Evolutionary conservation across 2,113 vertebrate species (phyloP).

Genomic region (Theristicus caerulescens): DNA sequence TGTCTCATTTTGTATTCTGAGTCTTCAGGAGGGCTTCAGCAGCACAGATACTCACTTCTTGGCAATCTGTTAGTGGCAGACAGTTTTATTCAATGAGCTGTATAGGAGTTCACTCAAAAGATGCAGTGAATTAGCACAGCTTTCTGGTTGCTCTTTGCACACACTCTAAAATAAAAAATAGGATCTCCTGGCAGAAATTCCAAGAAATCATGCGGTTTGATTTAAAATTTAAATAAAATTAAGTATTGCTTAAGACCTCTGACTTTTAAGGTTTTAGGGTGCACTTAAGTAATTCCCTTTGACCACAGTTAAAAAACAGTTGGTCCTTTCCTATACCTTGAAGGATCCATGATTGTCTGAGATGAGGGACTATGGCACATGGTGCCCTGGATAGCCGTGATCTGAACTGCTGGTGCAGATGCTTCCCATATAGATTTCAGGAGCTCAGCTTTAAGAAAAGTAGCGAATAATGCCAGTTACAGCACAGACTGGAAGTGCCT

Average conservation of each 20-base stretch:
- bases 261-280: neutral
- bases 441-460: neutral
- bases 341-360: rapidly evolving
- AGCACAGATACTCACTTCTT: neutral
- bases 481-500: neutral
- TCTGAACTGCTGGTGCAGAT: neutral
- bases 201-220: neutral
- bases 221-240: neutral
- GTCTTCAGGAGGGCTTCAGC: neutral
- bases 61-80: neutral
- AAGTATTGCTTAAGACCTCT: neutral
- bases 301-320: neutral
- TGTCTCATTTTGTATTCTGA: neutral
- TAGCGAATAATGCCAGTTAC: neutral
- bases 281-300: neutral
- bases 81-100: neutral
- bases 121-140: neutral
- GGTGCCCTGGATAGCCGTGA: neutral
- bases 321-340: neutral
- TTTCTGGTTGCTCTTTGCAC: neutral
- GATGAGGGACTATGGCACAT: neutral
- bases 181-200: neutral
- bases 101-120: neutral
- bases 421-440: neutral
- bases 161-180: neutral